These are phyloP conservation scores for Melitaea cinxia DNA, from an alignment of 1,140 invertebrate species.

Conservation along the genomic window DNA sequence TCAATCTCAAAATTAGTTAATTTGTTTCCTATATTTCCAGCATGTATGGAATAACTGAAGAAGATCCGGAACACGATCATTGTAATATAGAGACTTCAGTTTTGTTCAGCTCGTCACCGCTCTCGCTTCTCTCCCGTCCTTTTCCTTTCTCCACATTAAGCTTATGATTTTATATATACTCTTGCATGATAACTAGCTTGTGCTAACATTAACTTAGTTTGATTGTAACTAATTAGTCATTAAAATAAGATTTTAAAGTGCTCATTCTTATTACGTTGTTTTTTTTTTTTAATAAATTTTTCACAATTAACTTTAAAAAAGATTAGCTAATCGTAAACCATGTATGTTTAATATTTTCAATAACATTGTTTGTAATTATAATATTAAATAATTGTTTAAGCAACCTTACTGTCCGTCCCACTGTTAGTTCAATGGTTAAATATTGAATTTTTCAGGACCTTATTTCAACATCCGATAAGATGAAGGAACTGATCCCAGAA, in stretches of 20 bases:
- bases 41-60: slow-evolving; percentile 68
- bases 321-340: no score
- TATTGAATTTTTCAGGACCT: slow-evolving; percentile 49
- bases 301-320: no score
- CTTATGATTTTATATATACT: not conserved
- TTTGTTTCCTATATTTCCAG: slow-evolving; percentile 68
- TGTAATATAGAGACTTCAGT: slow-evolving; percentile 37
- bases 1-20: slow-evolving; percentile 61
- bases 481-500: slow-evolving; percentile 71
- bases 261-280: no score
- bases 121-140: slow-evolving; percentile 21
- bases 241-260: no score
- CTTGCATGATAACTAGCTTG: slow-evolving; percentile 34
- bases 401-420: no score
- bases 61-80: slow-evolving; percentile 57
- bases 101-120: slow-evolving; percentile 40
- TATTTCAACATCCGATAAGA: slow-evolving; percentile 59
- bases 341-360: no score
- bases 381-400: not conserved
- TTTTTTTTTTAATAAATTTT: no score
- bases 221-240: slow-evolving; percentile 2
- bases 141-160: slow-evolving; percentile 32
- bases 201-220: slow-evolving; percentile 16
- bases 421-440: not conserved
- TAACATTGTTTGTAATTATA: no score